Conservation (phyloP, 2,797 vertebrate genomes). For the Pantherophis alleghaniensis region DNA sequence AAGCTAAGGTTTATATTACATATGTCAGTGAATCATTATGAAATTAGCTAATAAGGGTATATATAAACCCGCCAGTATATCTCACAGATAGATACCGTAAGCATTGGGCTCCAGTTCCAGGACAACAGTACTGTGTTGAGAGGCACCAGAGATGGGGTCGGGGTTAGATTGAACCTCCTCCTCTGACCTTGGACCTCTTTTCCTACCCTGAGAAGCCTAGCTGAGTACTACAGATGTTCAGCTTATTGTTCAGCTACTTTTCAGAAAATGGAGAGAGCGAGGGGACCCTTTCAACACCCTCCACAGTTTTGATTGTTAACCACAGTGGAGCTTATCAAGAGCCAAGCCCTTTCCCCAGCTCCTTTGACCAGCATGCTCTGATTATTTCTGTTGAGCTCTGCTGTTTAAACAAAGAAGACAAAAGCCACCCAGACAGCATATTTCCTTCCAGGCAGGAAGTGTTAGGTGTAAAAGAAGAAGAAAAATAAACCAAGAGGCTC, state of each 20-base stretch:
- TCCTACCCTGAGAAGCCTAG: background rate
- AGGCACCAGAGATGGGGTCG: background rate
- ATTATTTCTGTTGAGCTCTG: background rate
- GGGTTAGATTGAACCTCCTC: background rate
- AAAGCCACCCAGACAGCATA: background rate
- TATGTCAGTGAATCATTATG: background rate
- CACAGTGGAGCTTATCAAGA: background rate
- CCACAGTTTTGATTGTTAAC: background rate
- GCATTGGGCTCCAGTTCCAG: background rate
- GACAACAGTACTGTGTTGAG: background rate
- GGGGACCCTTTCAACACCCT: background rate
- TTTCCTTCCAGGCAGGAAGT: slow-evolving; percentile 7
- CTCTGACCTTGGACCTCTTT: background rate
- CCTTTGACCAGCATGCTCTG: background rate
- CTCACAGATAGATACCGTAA: background rate
- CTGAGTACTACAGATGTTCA: background rate
- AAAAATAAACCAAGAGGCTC: background rate
- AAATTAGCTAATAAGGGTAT: background rate
- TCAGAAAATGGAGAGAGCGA: background rate
- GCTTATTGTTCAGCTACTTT: background rate
- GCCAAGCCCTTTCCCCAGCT: background rate
- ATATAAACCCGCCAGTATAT: background rate
- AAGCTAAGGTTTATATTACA: background rate
- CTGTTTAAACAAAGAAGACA: background rate
- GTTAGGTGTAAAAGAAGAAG: background rate